phyloP scores from a whole-genome alignment of 2,797 vertebrate genomes.

The Todus mexicanus region DNA sequence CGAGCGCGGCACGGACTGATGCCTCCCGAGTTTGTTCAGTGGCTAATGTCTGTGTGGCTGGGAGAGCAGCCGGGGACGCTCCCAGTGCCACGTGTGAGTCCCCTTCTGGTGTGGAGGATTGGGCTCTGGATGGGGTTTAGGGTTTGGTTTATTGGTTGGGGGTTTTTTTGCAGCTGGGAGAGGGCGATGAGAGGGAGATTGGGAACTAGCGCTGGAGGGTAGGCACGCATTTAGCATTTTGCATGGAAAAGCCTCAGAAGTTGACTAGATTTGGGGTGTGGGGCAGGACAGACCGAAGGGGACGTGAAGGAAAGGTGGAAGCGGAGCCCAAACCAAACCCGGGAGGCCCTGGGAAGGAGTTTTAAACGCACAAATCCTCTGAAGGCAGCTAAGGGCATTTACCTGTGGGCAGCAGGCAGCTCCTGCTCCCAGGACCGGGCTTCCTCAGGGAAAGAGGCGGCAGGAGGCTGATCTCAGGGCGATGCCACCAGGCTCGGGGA shows the following conservation, averaged over 20 bases:
- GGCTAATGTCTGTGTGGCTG: background rate
- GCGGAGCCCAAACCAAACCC: background rate
- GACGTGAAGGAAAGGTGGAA: background rate
- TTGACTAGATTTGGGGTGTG: background rate
- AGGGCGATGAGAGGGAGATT: background rate
- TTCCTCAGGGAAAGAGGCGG: conserved; percentile 17
- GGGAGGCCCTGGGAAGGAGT: background rate
- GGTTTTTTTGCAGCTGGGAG: background rate
- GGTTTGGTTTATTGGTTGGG: background rate
- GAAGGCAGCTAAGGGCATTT: conserved; percentile 15
- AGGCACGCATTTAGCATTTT: background rate
- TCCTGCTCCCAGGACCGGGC: background rate
- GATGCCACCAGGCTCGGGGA: background rate
- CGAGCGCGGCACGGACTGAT: background rate
- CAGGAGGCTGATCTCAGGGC: conserved; percentile 17
- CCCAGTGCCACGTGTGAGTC: background rate
- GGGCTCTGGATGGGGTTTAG: background rate
- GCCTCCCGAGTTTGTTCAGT: background rate
- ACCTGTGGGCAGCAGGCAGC: background rate
- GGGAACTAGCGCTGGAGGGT: background rate
- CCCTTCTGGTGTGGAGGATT: background rate
- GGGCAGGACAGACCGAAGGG: background rate
- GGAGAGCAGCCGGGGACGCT: background rate
- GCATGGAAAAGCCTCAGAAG: conserved; percentile 14
- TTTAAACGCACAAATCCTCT: conserved; percentile 33